A percentile compares a stretch with the other conserved stretches of the same genome.
Evolutionary conservation across 2,797 vertebrate genomes (phyloP).

Genomic region (Neoniphon sammara): DNA sequence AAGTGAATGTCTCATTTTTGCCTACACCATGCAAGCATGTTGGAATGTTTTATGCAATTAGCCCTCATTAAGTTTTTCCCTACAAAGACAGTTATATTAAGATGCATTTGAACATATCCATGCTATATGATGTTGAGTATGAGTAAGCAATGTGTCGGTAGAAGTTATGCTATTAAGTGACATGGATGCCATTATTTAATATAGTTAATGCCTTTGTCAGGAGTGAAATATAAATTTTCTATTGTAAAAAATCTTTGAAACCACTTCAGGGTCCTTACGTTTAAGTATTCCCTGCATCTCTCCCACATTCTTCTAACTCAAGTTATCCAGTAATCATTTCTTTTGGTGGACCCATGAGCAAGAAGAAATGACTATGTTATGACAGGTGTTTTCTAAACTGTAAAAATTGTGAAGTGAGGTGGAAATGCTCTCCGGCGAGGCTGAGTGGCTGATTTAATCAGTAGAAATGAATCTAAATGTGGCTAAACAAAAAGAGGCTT

Average conservation of each 20-base stretch:
- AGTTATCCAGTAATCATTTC: constrained; percentile 56
- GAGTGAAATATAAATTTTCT: constrained; percentile 27
- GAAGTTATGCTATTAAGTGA: constrained; percentile 39
- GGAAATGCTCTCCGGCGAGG: constrained; percentile 67
- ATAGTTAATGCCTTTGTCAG: constrained; percentile 16
- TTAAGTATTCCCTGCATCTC: constrained; percentile 44
- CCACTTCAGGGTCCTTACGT: constrained; percentile 27
- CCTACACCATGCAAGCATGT: constrained; percentile 17
- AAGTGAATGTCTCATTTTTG: not conserved
- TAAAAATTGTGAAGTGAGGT: constrained; percentile 65
- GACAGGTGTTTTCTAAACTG: constrained; percentile 74
- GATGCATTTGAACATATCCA: constrained; percentile 40
- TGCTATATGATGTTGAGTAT: constrained; percentile 26
- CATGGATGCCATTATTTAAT: constrained; percentile 34
- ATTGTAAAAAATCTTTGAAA: constrained; percentile 19
- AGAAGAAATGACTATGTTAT: constrained; percentile 45
- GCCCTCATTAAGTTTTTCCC: constrained; percentile 30
- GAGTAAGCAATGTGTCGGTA: constrained; percentile 27
- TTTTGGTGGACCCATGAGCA: constrained; percentile 45
- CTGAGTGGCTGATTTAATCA: constrained; percentile 69
- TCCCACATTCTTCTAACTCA: constrained; percentile 26
- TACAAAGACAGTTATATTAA: constrained; percentile 32
- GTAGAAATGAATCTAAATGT: constrained; percentile 64
- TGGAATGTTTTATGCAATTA: constrained; percentile 26
- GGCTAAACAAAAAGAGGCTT: constrained; percentile 41